phyloP scores from a whole-genome alignment of 2,797 vertebrate species.

The Rhynchonycteris naso region DNA sequence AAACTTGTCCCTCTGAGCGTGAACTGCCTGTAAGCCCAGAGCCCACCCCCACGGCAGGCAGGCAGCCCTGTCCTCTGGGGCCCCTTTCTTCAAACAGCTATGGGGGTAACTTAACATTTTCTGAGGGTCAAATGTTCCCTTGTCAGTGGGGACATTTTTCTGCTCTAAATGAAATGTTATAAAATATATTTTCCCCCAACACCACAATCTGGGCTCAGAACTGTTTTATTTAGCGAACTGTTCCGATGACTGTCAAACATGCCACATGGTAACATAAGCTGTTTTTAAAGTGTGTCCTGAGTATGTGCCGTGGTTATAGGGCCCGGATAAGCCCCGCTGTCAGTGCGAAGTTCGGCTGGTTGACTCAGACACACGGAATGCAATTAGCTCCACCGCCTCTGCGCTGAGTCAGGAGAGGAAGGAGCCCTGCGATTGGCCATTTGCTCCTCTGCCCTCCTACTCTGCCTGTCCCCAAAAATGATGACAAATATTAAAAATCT shows the following conservation, averaged over 20 bases:
- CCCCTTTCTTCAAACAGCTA: not conserved
- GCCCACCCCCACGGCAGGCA: not conserved
- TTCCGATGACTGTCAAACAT: slow-evolving; percentile 85
- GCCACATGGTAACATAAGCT: slow-evolving; percentile 87
- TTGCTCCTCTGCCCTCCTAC: not conserved
- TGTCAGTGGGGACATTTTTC: slow-evolving; percentile 73
- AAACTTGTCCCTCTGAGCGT: not conserved
- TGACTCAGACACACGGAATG: slow-evolving; percentile 85
- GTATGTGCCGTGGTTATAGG: slow-evolving; percentile 89
- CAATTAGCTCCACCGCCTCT: slow-evolving; percentile 87
- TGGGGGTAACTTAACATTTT: slow-evolving; percentile 67
- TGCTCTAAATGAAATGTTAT: slow-evolving; percentile 83
- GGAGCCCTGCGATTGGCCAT: slow-evolving; percentile 84
- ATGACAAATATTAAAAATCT: slow-evolving; percentile 83
- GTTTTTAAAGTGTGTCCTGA: slow-evolving; percentile 86
- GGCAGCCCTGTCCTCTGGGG: not conserved
- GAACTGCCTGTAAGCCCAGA: not conserved
- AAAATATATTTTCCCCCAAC: slow-evolving; percentile 43
- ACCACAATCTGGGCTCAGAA: slow-evolving; percentile 74
- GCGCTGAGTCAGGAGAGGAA: slow-evolving; percentile 82
- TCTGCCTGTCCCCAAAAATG: not conserved
- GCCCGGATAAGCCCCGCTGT: slow-evolving; percentile 87
- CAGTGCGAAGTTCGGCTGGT: slow-evolving; percentile 84
- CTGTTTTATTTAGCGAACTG: slow-evolving; percentile 85
- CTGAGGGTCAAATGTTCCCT: slow-evolving; percentile 74